Evolutionary conservation across 1,140 invertebrate genomes (phyloP).

Genomic region (Arctopsyche grandis): DNA sequence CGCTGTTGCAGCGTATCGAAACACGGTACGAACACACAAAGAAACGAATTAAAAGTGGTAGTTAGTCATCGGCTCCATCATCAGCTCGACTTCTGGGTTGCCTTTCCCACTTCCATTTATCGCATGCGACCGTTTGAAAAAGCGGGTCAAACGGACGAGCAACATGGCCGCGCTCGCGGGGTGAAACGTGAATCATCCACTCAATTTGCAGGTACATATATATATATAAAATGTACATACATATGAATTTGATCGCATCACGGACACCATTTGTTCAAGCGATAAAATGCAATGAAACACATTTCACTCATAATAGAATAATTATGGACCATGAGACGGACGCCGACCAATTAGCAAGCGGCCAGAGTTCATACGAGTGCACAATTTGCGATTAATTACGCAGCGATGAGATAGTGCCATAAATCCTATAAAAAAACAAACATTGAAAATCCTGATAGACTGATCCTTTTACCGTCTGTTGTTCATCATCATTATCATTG

Average conservation of each 20-base stretch:
- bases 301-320: slow-evolving; percentile 17
- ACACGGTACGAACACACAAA: too few relatives aligned
- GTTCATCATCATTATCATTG: too few relatives aligned
- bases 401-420: too few relatives aligned
- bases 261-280: not conserved
- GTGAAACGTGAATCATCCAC: slow-evolving; percentile 2
- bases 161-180: not conserved
- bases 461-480: too few relatives aligned
- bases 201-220: slow-evolving; percentile 1
- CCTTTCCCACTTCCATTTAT: not conserved
- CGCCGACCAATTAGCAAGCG: not conserved
- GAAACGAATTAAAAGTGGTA: too few relatives aligned
- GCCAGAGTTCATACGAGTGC: not conserved
- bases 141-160: not conserved
- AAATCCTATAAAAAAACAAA: too few relatives aligned
- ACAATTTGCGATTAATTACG: not conserved
- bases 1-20: too few relatives aligned
- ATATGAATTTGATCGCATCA: not conserved
- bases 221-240: too few relatives aligned
- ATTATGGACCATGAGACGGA: not conserved
- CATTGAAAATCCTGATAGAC: too few relatives aligned
- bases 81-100: too few relatives aligned
- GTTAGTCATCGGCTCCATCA: too few relatives aligned
- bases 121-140: slow-evolving; percentile 7
- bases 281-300: slow-evolving; percentile 1